Evolutionary conservation across 2,797 vertebrate genomes (phyloP), one percentile per base, ranked within the genome.

Genomic region (Ambastaia sidthimunki): DNA sequence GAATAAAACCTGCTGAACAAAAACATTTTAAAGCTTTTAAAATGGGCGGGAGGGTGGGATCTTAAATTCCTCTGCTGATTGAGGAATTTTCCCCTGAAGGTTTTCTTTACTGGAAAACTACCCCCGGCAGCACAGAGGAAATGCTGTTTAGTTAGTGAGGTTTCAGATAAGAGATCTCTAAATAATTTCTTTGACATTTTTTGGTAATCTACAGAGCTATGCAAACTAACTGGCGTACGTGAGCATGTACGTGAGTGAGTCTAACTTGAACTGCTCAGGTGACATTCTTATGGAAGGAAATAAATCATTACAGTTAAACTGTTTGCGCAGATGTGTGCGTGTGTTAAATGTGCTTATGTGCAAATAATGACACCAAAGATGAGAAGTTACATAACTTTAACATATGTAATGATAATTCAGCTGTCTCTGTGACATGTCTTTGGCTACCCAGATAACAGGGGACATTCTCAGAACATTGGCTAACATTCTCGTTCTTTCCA

Each of bases 261-360:
- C n/a, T n/a, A n/a, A 54, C 11, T 3, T 25, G 7, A 78, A 78
- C 68, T 52, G 13, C n/a, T 59, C 15, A 0, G 47, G 41, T 52
- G 57, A 41, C 76, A 78, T 78, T 78, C 44, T 62, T 54, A 13
- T 19, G 52, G 52, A 44, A 76, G 13, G 1, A 67, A 47, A 52
- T n/a, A 71, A 63, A 41, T 63, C 3, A 3, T 71, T 78, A 60
- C 54, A 23, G 55, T 70, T 15, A 63, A 52, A 6, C 15, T 25
- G 18, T 60, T 34, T 50, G 41, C 15, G 13, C 11, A 77, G 59
- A 15, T 1, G 13, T n/a, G n/a, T 78, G 37, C 7, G 0, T 62
- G 25, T 52, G n/a, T 0, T 70, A 10, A 34, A 2, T 34, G 23
- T 18, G 31, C 9, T 6, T 37, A 28, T 59, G 52, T 44, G n/a